Evolutionary conservation across 2,888 invertebrate genomes (phyloP).

Genomic region (Ferdinandea cuprea): DNA sequence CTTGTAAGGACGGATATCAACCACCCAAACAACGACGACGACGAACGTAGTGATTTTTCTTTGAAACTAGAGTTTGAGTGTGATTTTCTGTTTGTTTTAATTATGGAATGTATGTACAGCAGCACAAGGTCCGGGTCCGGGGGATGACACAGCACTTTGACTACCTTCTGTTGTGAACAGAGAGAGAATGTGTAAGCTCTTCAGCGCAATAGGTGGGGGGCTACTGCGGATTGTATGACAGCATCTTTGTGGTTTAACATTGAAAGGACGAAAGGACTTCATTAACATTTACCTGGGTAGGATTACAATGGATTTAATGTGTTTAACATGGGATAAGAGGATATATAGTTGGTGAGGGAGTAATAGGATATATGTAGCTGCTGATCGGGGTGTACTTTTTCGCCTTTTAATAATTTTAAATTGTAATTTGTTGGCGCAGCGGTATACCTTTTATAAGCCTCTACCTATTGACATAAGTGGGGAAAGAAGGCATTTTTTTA

Average conservation of each 20-base stretch:
- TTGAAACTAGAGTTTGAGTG: conserved; percentile 46
- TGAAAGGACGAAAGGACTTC: conserved; percentile 66
- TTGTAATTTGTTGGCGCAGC: conserved; percentile 46
- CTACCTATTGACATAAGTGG: not conserved
- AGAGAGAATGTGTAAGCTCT: conserved; percentile 63
- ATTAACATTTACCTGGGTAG: conserved; percentile 73
- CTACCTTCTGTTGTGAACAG: conserved; percentile 65
- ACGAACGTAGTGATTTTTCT: conserved; percentile 20
- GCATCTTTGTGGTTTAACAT: conserved; percentile 66
- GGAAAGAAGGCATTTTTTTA: no score
- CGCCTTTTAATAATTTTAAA: conserved; percentile 58
- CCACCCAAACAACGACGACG: conserved; percentile 2
- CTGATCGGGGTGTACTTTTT: not conserved
- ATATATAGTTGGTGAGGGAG: conserved; percentile 40
- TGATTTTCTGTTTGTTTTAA: conserved; percentile 73
- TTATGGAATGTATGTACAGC: conserved; percentile 55
- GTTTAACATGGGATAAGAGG: conserved; percentile 69
- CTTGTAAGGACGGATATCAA: conserved; percentile 33
- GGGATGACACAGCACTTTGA: not conserved
- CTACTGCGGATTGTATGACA: conserved; percentile 67
- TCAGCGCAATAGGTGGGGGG: conserved; percentile 22
- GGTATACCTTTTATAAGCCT: not conserved
- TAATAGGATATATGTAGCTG: conserved; percentile 5
- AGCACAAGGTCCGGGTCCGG: not conserved
- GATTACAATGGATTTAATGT: conserved; percentile 74